These are phyloP conservation scores for Triplophysa dalaica DNA, from an alignment of 2,113 vertebrate genomes.

Conservation along the genomic window DNA sequence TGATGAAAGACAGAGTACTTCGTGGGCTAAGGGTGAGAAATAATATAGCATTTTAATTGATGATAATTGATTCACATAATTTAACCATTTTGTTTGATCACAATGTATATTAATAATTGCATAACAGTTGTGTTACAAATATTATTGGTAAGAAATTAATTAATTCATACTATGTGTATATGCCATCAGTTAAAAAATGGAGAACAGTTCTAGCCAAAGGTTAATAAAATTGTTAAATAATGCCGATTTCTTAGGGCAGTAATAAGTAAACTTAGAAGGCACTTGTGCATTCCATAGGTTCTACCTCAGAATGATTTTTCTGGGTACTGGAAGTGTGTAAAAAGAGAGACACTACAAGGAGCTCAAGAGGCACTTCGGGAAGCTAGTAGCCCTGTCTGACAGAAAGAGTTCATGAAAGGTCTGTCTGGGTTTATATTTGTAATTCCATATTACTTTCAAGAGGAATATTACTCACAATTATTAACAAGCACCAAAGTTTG, in stretches of 20 bases:
- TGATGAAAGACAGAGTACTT: constrained; percentile 89
- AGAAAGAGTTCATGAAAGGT: neutral
- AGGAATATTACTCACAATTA: neutral
- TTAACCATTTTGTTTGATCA: neutral
- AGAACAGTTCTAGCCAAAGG: neutral
- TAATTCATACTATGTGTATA: too few species aligned
- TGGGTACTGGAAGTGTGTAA: constrained; percentile 96
- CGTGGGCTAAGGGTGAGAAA: constrained; percentile 88
- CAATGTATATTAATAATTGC: neutral
- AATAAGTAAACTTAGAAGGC: neutral
- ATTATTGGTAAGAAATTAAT: neutral
- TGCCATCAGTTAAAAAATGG: neutral
- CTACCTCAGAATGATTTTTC: constrained; percentile 81
- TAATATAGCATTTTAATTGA: neutral
- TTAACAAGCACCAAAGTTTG: neutral
- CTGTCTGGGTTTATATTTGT: neutral
- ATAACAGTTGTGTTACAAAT: neutral
- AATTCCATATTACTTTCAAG: neutral
- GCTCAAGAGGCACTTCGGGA: constrained; percentile 87
- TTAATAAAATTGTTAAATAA: neutral
- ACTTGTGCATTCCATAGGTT: constrained; percentile 74
- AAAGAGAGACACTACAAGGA: constrained; percentile 89
- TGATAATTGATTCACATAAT: neutral
- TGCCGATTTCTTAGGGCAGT: neutral
- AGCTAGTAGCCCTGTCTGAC: constrained; percentile 79